These are phyloP conservation scores for Branchinecta sandiegonensis DNA, from an alignment of 2,888 invertebrate genomes.

Conservation along the genomic window DNA sequence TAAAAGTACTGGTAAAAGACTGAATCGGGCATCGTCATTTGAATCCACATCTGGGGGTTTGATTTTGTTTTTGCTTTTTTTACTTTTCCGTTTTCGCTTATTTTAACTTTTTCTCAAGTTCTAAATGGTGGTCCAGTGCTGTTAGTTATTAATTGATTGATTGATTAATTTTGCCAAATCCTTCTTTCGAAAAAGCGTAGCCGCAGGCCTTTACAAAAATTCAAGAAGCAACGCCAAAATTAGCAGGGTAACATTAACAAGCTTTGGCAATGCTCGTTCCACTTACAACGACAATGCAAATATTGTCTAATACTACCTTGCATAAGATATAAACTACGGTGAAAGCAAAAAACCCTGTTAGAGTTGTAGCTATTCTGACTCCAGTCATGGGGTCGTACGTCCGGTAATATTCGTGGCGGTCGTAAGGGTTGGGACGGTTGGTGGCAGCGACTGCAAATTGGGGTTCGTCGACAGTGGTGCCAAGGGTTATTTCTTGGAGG, in stretches of 20 bases:
- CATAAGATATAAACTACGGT: slow-evolving; percentile 82
- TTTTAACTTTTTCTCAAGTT: too few species aligned
- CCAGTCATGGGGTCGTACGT: slow-evolving; percentile 90
- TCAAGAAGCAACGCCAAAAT: neutral
- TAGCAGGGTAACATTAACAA: neutral
- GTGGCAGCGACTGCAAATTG: slow-evolving; percentile 7
- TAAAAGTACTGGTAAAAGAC: too few species aligned
- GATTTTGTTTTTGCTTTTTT: too few species aligned
- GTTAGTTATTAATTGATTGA: too few species aligned
- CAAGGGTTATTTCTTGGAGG: neutral
- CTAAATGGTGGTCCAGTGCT: too few species aligned
- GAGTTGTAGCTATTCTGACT: slow-evolving; percentile 73
- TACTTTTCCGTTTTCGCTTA: too few species aligned
- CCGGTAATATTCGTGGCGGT: slow-evolving; percentile 51
- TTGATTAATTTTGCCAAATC: too few species aligned
- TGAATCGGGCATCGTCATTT: too few species aligned
- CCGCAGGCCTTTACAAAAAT: too few species aligned
- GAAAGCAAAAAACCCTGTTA: slow-evolving; percentile 77
- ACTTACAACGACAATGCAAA: slow-evolving; percentile 12
- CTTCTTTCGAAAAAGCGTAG: too few species aligned
- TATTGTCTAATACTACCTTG: slow-evolving; percentile 54
- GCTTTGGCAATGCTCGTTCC: neutral
- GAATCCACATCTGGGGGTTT: too few species aligned
- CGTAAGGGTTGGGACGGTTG: neutral
- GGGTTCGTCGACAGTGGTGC: neutral